Conservation (phyloP, 2,797 vertebrate genomes). For the Orestias chungarensis region DNA sequence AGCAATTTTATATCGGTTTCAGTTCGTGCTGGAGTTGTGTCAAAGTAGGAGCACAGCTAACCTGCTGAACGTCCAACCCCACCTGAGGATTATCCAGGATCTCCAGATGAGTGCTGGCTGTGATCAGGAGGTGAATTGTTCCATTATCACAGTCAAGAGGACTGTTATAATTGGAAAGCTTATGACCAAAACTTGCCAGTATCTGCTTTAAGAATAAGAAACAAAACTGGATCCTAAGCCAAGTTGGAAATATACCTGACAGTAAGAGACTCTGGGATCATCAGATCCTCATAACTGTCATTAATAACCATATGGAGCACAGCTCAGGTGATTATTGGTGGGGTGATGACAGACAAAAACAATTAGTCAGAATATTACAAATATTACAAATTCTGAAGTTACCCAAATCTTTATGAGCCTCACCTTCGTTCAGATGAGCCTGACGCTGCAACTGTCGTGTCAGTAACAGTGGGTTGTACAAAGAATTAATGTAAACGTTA, state of each 20-base stretch:
- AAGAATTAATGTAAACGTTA: too few relatives aligned
- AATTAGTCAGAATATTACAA: too few relatives aligned
- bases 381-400: too few relatives aligned
- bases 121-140: slow-evolving; percentile 30
- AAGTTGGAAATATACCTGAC: neutral
- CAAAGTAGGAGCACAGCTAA: slow-evolving; percentile 18
- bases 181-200: neutral
- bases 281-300: neutral
- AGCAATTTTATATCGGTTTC: neutral
- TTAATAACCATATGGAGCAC: neutral
- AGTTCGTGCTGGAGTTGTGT: slow-evolving; percentile 50
- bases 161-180: neutral
- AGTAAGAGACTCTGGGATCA: neutral
- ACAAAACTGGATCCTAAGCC: neutral
- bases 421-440: too few relatives aligned
- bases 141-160: too few relatives aligned
- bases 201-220: neutral
- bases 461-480: too few relatives aligned
- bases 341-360: too few relatives aligned
- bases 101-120: slow-evolving; percentile 18
- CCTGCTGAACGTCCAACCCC: slow-evolving; percentile 24
- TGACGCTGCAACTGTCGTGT: too few relatives aligned
- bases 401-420: too few relatives aligned
- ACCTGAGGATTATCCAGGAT: slow-evolving; percentile 27
- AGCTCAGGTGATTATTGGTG: too few relatives aligned